Base-by-base conservation (phyloP, 2,113 vertebrate genomes). In the Aspiorhynchus laticeps region DNA sequence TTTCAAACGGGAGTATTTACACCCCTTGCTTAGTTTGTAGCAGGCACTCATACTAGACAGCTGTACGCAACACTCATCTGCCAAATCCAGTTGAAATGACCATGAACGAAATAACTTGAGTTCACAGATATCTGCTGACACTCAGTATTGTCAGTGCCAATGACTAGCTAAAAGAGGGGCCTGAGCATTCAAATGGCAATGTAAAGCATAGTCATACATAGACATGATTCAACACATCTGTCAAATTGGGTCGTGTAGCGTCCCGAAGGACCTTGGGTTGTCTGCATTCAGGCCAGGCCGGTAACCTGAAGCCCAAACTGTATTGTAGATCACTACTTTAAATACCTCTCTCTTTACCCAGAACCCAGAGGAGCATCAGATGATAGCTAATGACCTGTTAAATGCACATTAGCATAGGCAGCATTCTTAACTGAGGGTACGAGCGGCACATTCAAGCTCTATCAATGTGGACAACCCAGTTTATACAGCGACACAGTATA, bases 1-100 rank as follows among this genome's bases (percentile, higher is more conserved):
- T 90, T 84, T 91, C 88, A 87, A 83, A 87, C 78, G 80, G 10
- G 80, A 48, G 87, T 51, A 86, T 91, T 88, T 92, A 87, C 85
- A 46, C 87, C 85, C 80, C 90, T 84, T 74, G 79, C 87, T 89
- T 91, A 65, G 43, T 17, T 86, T 86, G 91, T 88, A 78, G 90
- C 90, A 90, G 91, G 86, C 36, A 8, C 53, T 80, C 69, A 87
- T 77, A 87, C 81, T 24, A 46, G 85, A 81, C 69, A 81, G 88
- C 77, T 89, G 73, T 56, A 41, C 43, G 51, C 56, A 28, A 78
- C 85, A 79, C 84, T 87, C 85, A 87, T 83, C 85, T 87, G 33
- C 87, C 83, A 71, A 79, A 79, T 67, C 86, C 31, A 51, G 41
- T 36, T 33, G 71, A 71, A 90, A 85, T 43, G 56, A 76, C 87